Conservation (phyloP, 2,797 vertebrate genomes). For the Sebastes steindachneri region DNA sequence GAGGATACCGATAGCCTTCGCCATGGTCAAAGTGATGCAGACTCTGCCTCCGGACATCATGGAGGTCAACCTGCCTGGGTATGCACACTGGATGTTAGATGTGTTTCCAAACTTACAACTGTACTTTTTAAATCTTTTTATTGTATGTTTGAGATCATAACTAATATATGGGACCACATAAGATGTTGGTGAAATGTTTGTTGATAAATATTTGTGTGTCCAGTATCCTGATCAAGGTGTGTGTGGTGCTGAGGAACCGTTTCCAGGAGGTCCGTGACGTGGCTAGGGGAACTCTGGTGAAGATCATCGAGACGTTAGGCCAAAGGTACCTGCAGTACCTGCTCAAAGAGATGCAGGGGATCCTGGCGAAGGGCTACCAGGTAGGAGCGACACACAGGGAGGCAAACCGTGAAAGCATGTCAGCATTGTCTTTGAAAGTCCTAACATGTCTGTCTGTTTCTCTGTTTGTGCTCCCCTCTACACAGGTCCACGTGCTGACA, state of each 20-base stretch:
- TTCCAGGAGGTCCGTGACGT: slow-evolving; percentile 95
- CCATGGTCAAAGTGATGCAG: slow-evolving; percentile 96
- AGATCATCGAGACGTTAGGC: slow-evolving; percentile 92
- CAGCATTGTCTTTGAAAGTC: neutral
- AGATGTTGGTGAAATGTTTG: neutral
- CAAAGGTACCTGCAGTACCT: slow-evolving; percentile 90
- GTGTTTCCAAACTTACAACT: neutral
- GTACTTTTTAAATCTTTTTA: neutral
- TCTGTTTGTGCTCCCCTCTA: neutral
- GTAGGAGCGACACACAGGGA: slow-evolving; percentile 67
- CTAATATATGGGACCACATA: neutral
- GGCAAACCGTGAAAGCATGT: neutral
- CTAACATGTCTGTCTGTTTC: neutral
- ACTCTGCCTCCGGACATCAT: slow-evolving; percentile 90
- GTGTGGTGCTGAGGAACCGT: slow-evolving; percentile 91
- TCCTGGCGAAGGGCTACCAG: slow-evolving; percentile 95
- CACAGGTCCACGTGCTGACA: slow-evolving; percentile 94
- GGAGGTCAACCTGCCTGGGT: slow-evolving; percentile 95
- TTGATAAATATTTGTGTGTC: neutral
- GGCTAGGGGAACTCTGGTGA: slow-evolving; percentile 91
- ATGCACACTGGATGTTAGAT: neutral
- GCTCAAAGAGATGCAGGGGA: slow-evolving; percentile 90
- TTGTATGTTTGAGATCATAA: neutral
- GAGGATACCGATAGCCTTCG: slow-evolving; percentile 93
- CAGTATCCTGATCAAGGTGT: slow-evolving; percentile 95